Conservation (phyloP, 30 jellyfish, hydroid and myxozoan genomes). For the Rhopilema esculentum region DNA sequence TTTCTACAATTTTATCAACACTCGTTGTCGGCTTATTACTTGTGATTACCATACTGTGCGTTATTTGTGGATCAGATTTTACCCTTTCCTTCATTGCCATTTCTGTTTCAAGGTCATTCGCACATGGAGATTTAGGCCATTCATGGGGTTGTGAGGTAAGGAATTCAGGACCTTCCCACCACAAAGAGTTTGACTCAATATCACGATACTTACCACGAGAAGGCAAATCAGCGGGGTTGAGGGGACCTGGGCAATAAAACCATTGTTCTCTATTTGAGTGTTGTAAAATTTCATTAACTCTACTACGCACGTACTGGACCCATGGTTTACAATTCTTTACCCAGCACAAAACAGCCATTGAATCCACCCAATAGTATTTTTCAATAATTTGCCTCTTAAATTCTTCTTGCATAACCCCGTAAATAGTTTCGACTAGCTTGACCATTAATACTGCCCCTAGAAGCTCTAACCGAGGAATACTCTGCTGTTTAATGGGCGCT, state of each 20-base stretch:
- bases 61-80: no score
- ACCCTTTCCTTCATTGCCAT: not conserved
- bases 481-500: slow-evolving; percentile 18
- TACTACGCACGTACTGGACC: slow-evolving; percentile 18
- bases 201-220: slow-evolving; percentile 25
- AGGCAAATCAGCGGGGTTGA: slow-evolving; percentile 35
- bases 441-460: not conserved
- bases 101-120: not conserved
- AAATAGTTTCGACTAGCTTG: not conserved
- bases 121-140: slow-evolving; percentile 23
- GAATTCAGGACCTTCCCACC: slow-evolving; percentile 51
- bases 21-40: no score
- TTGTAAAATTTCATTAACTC: not conserved
- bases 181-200: not conserved
- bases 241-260: slow-evolving; percentile 19
- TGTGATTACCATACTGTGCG: no score
- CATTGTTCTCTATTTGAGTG: slow-evolving; percentile 19
- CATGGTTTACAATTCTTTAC: slow-evolving; percentile 5
- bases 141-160: not conserved
- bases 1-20: no score
- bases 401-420: not conserved
- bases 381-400: not conserved
- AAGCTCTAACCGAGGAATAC: slow-evolving; percentile 17
- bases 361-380: slow-evolving; percentile 21
- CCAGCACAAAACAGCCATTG: slow-evolving; percentile 25